Percentiles rank a stretch among this genome's conserved stretches.
Conservation (phyloP, 92 coral and sea anemone genomes). For the Epizoanthus fatuus region DNA sequence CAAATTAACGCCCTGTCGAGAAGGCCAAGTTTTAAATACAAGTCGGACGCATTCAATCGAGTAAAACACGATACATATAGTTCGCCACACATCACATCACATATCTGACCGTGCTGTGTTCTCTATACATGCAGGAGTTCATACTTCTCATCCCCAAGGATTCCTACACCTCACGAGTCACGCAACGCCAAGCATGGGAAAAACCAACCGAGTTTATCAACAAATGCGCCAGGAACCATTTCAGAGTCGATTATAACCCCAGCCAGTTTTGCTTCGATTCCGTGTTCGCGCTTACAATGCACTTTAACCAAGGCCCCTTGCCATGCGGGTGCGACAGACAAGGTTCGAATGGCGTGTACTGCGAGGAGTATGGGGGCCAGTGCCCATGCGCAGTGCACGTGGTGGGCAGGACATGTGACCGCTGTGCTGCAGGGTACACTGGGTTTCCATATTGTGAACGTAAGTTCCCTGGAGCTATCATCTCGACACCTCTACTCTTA, state of each 20-base stretch:
- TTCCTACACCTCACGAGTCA: slow-evolving; percentile 65
- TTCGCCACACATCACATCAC: neutral
- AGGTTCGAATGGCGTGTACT: slow-evolving; percentile 78
- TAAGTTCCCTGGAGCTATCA: slow-evolving; percentile 56
- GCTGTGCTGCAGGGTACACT: slow-evolving; percentile 81
- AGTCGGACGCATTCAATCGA: too few relatives aligned
- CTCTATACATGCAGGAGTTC: slow-evolving; percentile 58
- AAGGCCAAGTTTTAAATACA: too few relatives aligned
- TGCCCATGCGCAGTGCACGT: slow-evolving; percentile 83
- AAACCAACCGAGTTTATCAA: slow-evolving; percentile 74
- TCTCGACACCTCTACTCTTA: neutral
- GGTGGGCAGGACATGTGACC: slow-evolving; percentile 89
- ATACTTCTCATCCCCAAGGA: slow-evolving; percentile 75
- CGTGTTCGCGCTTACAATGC: slow-evolving; percentile 84
- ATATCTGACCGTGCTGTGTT: neutral
- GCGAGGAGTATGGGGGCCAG: slow-evolving; percentile 91
- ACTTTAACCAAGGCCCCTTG: slow-evolving; percentile 75
- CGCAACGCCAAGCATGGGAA: slow-evolving; percentile 70
- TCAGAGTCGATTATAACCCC: slow-evolving; percentile 58
- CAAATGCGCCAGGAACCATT: slow-evolving; percentile 84
- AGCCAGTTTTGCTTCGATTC: slow-evolving; percentile 68
- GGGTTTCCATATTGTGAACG: slow-evolving; percentile 95
- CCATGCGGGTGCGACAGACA: slow-evolving; percentile 78
- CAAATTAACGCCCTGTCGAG: too few relatives aligned
- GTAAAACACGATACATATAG: too few relatives aligned